Base-by-base conservation (phyloP, 2,888 invertebrate genomes). In the Aelia acuminata region DNA sequence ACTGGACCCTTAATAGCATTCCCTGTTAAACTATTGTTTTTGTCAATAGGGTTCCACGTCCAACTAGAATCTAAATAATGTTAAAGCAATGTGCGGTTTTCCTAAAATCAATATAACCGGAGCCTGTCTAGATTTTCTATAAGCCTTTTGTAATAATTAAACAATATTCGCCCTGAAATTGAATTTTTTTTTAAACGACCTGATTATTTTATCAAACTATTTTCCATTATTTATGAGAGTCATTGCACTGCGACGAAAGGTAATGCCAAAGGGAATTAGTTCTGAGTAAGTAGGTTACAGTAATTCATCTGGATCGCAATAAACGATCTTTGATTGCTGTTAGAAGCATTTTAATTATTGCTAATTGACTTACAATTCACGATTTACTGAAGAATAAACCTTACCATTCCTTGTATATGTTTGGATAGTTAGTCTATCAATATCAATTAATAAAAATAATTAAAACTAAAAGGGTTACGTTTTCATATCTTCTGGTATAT, bases 271-370 rank as follows among this genome's bases (percentile, higher is more conserved):
- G 22, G 43, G 43, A 80, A 80, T 80, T 80, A 80, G 80, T 80
- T 47, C 22, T 43, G 43, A n/a, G 80, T n/a, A 43, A n/a, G 80
- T 3, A n/a, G 80, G 13, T 43, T 43, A 80, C 4, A 80, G 80
- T 7, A 80, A 70, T 80, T 80, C 43, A 11, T 11, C n/a, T 80
- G 22, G 35, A n/a, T 4, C 22, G 43, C 43, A 43, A 80, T 80
- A 43, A 47, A 11, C 80, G 43, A 80, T 80, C 43, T 80, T 80
- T 80, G 43, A 80, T 80, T 80, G 43, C 0, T n/a, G 43, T 4
- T 80, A 80, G n/a, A n/a, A n/a, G 15, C n/a, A 43, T 43, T 43
- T 80, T 80, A 80, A 80, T 80, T 80, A 80, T 43, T 35, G 22
- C 43, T 80, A 80, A 47, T 80, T 80, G 43, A 11, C n/a, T 43